A percentile compares a stretch with the other conserved stretches of the same genome.
These are phyloP conservation scores for Tipula vernalis DNA, from an alignment of 2,888 invertebrate species.

Conservation along the genomic window DNA sequence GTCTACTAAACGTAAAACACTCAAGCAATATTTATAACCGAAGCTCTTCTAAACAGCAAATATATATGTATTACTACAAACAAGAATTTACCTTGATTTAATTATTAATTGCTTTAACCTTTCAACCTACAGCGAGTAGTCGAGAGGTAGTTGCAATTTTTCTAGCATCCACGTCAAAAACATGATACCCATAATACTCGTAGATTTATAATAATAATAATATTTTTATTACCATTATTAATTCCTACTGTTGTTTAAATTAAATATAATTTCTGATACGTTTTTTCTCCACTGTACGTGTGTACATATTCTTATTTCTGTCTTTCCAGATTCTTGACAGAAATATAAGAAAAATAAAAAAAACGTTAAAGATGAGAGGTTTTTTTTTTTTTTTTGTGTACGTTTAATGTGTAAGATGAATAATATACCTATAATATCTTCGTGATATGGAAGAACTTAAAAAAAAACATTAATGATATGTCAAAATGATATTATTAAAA, in stretches of 20 bases:
- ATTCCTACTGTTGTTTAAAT: constrained; percentile 4
- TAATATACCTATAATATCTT: background rate
- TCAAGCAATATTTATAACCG: background rate
- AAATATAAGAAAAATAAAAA: background rate
- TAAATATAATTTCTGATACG: background rate
- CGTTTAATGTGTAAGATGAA: background rate
- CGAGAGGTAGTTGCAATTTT: background rate
- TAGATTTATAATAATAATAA: background rate
- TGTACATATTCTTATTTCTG: background rate
- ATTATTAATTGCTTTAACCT: constrained; percentile 4
- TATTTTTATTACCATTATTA: background rate
- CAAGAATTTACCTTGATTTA: background rate
- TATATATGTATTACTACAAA: no score
- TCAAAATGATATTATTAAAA: background rate
- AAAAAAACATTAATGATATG: background rate
- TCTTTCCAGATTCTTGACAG: background rate
- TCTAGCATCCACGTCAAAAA: background rate
- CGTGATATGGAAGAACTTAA: background rate
- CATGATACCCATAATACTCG: background rate
- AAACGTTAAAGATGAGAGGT: background rate
- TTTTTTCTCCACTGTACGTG: background rate
- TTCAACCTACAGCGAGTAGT: background rate
- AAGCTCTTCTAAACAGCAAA: background rate
- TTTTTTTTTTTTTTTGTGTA: background rate
- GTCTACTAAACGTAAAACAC: no score